Base-by-base conservation (phyloP, 2,797 vertebrate genomes). In the Notolabrus celidotus region DNA sequence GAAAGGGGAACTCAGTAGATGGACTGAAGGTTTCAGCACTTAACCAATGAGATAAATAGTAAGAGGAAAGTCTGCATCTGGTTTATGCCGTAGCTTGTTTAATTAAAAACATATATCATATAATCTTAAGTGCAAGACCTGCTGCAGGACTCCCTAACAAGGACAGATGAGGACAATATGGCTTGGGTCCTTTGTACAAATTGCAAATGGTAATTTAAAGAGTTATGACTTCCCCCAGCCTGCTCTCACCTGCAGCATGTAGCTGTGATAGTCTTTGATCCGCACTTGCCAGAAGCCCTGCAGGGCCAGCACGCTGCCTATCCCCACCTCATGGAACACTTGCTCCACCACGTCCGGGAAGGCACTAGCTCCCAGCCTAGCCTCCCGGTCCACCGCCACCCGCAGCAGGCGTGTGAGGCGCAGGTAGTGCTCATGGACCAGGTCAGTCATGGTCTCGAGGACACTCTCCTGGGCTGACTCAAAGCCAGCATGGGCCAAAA, bases 211-310 rank as follows among this genome's bases (percentile, higher is more conserved):
- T 31, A 25, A 14, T 15, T 16, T 5, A 1, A 34, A 20, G 29
- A 47, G 16, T 4, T 11, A 15, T 41, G 27, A 54, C 12, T 11
- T 15, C 34, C 47, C 4, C 1, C 5, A 15, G 45, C 7, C n/a
- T 14, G 15, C 3, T 23, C 94, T 96, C 84, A 98, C 97, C 97
- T 98, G 96, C 3, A 98, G 91, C 97, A 98, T 97, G 89, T 98
- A 97, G 87, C 93, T 96, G 92, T 99, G 98, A 74, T 99, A 99
- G 89, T 99, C 97, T 85, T 98, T 99, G 83, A 99, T 98, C 71
- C 96, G 96, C 64, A 97, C 96, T 81, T 99, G 98, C 98, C 98
- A 99, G 89, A 99, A 99, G 82, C 94, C 96, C 93, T 99, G 98
- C 74, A 99, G 94, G 0, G 97, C 97, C 55, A 99, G 92, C 71